These are phyloP conservation scores for Plestiodon gilberti DNA, from an alignment of 2,113 vertebrate genomes.

Conservation along the genomic window DNA sequence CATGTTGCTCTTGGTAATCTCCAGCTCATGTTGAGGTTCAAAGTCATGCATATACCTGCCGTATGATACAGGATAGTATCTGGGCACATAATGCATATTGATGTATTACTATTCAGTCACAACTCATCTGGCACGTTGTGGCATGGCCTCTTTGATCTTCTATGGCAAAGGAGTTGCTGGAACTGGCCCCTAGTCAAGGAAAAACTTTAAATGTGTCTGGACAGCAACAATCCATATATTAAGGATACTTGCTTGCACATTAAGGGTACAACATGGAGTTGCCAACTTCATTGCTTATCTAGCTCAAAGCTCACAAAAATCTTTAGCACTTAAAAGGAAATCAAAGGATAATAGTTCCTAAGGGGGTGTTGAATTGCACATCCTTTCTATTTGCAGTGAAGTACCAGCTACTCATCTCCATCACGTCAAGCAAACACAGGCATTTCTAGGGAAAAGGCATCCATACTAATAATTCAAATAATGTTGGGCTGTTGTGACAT, in stretches of 20 bases:
- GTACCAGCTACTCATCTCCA: not conserved
- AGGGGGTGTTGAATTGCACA: not conserved
- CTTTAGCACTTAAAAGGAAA: not conserved
- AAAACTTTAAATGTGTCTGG: not conserved
- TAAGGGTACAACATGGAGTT: not conserved
- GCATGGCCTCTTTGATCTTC: not conserved
- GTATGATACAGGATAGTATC: not conserved
- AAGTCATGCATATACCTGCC: not conserved
- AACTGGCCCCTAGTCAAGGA: not conserved
- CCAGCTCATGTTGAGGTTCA: not conserved
- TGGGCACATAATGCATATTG: not conserved
- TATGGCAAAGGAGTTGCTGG: not conserved
- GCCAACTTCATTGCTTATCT: not conserved
- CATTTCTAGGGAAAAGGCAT: not conserved
- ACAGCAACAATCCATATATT: not conserved
- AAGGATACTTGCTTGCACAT: not conserved
- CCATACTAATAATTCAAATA: not conserved
- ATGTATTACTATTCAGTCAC: not conserved
- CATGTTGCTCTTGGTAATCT: not conserved
- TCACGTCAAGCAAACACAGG: not conserved
- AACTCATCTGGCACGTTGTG: not conserved
- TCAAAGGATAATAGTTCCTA: constrained; percentile 12
- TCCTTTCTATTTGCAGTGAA: not conserved
- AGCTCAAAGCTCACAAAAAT: not conserved
- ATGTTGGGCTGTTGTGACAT: not conserved